Evolutionary conservation across 2,888 invertebrate genomes (phyloP).

Genomic region (Elysia crispata): DNA sequence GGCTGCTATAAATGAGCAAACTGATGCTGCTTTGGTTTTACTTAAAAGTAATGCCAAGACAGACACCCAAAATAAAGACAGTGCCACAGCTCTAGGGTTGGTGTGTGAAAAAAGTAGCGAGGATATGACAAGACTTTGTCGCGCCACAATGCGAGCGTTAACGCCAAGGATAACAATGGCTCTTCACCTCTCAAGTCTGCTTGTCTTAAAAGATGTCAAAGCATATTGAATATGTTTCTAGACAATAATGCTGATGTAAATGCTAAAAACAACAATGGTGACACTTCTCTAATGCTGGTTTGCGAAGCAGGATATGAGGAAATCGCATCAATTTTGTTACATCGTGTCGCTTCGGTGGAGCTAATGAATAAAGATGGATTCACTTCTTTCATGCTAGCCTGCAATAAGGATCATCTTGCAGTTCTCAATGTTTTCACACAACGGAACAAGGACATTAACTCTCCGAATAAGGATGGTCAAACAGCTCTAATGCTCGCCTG

Average conservation of each 20-base stretch:
- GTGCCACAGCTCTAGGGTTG: no score
- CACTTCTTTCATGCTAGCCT: constrained; percentile 2
- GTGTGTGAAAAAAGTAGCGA: no score
- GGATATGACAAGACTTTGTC: no score
- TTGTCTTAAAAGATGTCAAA: constrained; percentile 50
- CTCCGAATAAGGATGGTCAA: constrained; percentile 59
- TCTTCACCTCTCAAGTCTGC: constrained; percentile 64
- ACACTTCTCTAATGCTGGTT: constrained; percentile 61
- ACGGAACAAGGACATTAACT: constrained; percentile 52
- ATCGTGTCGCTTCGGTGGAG: constrained; percentile 61
- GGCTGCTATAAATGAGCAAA: background rate
- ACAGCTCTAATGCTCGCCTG: constrained; percentile 62
- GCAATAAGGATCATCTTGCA: no score
- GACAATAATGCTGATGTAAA: constrained; percentile 62
- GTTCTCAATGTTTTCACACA: no score
- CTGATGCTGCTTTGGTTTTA: background rate
- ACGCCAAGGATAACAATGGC: constrained; percentile 58
- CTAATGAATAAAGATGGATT: constrained; percentile 57
- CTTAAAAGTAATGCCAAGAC: background rate
- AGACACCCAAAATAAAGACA: background rate
- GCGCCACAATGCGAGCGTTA: constrained; percentile 43
- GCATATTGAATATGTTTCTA: constrained; percentile 58
- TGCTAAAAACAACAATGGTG: constrained; percentile 55
- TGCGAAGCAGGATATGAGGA: constrained; percentile 57
- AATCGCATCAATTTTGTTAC: constrained; percentile 57